Evolutionary conservation across 2,113 vertebrate species (phyloP).

Genomic region (Dipodomys ordii): DNA sequence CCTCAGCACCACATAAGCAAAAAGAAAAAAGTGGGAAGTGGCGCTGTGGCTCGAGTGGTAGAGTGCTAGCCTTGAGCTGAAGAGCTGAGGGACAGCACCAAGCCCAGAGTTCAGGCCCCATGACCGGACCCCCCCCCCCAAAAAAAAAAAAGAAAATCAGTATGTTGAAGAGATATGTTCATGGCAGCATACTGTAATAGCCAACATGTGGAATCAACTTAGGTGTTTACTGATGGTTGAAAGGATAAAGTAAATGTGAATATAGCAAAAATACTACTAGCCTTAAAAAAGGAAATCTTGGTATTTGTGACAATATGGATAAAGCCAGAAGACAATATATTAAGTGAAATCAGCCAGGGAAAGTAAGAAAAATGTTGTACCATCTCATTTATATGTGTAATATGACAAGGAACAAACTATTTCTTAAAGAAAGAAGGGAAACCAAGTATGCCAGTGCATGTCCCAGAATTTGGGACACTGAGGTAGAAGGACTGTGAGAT

Average conservation of each 20-base stretch:
- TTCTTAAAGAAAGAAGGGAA: not conserved
- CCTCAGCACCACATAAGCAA: no score
- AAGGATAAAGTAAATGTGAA: not conserved
- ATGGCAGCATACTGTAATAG: not conserved
- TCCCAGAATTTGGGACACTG: no score
- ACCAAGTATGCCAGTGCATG: no score
- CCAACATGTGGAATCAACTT: not conserved
- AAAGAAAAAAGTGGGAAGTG: no score
- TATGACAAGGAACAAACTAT: not conserved
- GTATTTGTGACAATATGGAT: not conserved
- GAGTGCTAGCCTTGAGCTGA: no score
- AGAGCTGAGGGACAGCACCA: no score
- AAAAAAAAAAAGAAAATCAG: not conserved
- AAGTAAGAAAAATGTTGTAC: not conserved
- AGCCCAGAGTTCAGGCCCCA: no score
- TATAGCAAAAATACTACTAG: not conserved
- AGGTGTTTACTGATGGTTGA: not conserved
- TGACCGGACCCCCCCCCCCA: no score
- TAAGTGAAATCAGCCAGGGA: not conserved
- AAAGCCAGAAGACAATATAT: not conserved
- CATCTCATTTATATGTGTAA: not conserved
- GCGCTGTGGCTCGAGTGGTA: no score
- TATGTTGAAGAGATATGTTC: not conserved
- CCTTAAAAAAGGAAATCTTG: not conserved
- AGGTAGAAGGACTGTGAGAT: no score